Percentiles rank a stretch among this genome's conserved stretches.
phyloP scores from a whole-genome alignment of 2,113 vertebrate species.

The Cebidichthys violaceus region DNA sequence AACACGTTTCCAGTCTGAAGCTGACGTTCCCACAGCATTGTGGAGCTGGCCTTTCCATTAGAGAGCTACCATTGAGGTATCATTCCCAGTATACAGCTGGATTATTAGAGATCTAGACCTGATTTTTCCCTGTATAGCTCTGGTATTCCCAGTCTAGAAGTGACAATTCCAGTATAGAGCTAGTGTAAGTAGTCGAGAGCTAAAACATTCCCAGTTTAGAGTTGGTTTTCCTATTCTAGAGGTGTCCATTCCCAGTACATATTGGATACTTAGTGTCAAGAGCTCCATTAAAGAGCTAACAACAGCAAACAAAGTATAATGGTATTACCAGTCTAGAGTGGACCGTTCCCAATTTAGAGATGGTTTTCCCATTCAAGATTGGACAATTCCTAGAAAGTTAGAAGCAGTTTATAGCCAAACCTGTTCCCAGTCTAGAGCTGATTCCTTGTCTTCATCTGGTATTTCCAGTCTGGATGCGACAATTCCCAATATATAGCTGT shows the following conservation, averaged over 20 bases:
- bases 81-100: neutral
- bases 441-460: neutral
- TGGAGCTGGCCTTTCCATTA: neutral
- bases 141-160: neutral
- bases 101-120: neutral
- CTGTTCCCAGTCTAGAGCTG: neutral
- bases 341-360: neutral
- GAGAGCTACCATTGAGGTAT: neutral
- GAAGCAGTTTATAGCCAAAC: neutral
- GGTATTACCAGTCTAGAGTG: neutral
- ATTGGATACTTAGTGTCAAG: neutral
- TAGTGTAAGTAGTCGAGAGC: neutral
- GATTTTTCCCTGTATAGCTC: too few species aligned
- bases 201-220: neutral
- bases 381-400: too few species aligned
- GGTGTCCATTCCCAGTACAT: neutral
- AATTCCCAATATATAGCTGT: too few species aligned
- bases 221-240: neutral
- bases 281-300: too few species aligned
- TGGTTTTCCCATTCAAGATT: neutral
- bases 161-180: neutral
- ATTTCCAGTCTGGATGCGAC: neutral
- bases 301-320: too few species aligned
- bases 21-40: constrained; percentile 20
- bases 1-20: constrained; percentile 19